phyloP scores from a whole-genome alignment of 2,888 invertebrate genomes.

The Zygogramma bicolorata region DNA sequence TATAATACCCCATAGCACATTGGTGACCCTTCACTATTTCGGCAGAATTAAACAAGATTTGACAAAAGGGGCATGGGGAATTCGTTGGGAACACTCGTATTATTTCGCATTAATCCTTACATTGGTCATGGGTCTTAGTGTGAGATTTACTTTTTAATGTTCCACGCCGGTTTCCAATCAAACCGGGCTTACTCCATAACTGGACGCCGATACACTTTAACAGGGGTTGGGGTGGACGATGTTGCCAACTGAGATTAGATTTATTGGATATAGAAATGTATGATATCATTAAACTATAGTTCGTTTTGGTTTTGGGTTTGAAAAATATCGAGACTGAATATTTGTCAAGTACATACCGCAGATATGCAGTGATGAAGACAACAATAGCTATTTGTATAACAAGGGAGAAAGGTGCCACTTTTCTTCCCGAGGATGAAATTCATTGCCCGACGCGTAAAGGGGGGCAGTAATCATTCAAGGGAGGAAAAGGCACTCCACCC shows the following conservation, averaged over 20 bases:
- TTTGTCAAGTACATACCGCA: no score
- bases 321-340: no score
- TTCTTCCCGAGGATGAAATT: no score
- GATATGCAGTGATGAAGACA: no score
- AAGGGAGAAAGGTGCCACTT: no score
- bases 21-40: constrained; percentile 50
- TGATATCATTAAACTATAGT: no score
- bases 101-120: constrained; percentile 63
- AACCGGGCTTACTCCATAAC: constrained; percentile 54
- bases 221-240: constrained; percentile 30
- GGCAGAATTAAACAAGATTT: constrained; percentile 64
- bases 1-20: background rate
- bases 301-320: no score
- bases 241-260: constrained; percentile 24
- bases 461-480: no score
- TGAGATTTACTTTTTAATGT: constrained; percentile 67
- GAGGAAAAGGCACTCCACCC: no score
- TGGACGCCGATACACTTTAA: constrained; percentile 34
- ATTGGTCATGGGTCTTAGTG: constrained; percentile 65
- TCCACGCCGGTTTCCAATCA: constrained; percentile 64
- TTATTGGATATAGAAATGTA: background rate
- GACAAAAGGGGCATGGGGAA: constrained; percentile 44
- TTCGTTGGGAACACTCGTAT: constrained; percentile 39
- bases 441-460: no score
- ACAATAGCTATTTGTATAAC: no score